Conservation (phyloP, 2,888 invertebrate genomes). For the Thysanoteuthis rhombus region DNA sequence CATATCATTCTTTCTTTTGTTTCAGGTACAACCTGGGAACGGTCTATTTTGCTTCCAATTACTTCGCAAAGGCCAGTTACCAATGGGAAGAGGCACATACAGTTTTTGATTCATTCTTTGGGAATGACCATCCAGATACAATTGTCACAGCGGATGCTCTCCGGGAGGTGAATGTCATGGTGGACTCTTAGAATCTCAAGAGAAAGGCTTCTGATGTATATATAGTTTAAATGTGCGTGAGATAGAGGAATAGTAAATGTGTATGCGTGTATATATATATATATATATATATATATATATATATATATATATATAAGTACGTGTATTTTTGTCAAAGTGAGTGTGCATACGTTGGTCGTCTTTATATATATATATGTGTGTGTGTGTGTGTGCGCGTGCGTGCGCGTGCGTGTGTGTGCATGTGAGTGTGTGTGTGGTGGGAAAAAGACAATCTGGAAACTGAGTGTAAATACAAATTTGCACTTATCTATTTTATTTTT, state of each 20-base stretch:
- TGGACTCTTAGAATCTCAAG: background rate
- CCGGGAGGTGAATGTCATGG: constrained; percentile 34
- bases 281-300: background rate
- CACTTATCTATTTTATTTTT: too few species aligned
- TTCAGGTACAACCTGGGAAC: constrained; percentile 57
- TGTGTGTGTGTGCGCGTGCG: background rate
- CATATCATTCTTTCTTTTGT: background rate
- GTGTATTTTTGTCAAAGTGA: too few species aligned
- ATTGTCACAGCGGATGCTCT: constrained; percentile 44
- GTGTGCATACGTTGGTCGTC: too few species aligned
- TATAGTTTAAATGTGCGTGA: too few species aligned
- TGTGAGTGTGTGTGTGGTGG: too few species aligned
- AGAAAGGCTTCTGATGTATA: too few species aligned
- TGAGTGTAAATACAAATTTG: too few species aligned
- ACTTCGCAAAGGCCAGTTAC: constrained; percentile 48
- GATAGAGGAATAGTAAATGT: too few species aligned
- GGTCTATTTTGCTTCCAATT: constrained; percentile 51
- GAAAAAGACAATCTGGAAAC: too few species aligned
- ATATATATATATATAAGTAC: constrained; percentile 2
- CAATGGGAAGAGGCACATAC: constrained; percentile 49
- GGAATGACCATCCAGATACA: constrained; percentile 49
- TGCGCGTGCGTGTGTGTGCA: background rate
- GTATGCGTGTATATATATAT: background rate
- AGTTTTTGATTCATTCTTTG: constrained; percentile 47
- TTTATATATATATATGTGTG: too few species aligned